Percentiles rank a stretch among this genome's conserved stretches.
These are phyloP conservation scores for Prionailurus bengalensis DNA, from an alignment of 2,113 vertebrate species.

Conservation along the genomic window DNA sequence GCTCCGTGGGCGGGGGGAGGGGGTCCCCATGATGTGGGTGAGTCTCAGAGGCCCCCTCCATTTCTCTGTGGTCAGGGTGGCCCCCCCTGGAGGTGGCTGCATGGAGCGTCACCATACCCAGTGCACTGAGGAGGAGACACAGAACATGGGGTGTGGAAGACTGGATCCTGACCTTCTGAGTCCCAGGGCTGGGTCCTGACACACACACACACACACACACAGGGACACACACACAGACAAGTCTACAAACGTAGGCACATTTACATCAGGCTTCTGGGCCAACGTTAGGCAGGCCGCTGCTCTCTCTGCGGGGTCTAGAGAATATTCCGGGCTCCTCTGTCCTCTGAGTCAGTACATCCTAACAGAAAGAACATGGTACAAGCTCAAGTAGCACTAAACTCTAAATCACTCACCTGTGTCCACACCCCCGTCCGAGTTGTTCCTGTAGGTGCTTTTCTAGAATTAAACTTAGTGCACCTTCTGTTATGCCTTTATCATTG, in stretches of 20 bases:
- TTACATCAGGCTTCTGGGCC: neutral
- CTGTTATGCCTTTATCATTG: fast-evolving
- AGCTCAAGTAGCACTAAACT: neutral
- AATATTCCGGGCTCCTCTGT: neutral
- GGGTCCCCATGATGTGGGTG: neutral
- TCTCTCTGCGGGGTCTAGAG: neutral
- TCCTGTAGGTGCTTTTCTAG: fast-evolving
- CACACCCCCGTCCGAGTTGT: fast-evolving
- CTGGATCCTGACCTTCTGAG: neutral
- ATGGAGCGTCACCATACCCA: fast-evolving
- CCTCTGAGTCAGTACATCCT: neutral
- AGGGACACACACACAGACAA: fast-evolving
- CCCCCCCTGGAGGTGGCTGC: neutral
- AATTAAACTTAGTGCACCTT: neutral
- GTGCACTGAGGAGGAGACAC: neutral
- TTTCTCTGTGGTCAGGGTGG: neutral
- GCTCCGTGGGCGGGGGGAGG: fast-evolving
- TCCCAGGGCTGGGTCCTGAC: neutral
- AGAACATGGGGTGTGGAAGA: too few relatives aligned
- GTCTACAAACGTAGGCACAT: too few relatives aligned
- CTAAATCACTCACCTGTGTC: fast-evolving
- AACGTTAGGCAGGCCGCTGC: neutral
- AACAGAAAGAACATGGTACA: neutral
- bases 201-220: fast-evolving
- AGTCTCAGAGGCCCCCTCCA: neutral